These are phyloP conservation scores for Sinocyclocheilus grahami DNA, from an alignment of 2,113 vertebrate genomes.

Conservation along the genomic window DNA sequence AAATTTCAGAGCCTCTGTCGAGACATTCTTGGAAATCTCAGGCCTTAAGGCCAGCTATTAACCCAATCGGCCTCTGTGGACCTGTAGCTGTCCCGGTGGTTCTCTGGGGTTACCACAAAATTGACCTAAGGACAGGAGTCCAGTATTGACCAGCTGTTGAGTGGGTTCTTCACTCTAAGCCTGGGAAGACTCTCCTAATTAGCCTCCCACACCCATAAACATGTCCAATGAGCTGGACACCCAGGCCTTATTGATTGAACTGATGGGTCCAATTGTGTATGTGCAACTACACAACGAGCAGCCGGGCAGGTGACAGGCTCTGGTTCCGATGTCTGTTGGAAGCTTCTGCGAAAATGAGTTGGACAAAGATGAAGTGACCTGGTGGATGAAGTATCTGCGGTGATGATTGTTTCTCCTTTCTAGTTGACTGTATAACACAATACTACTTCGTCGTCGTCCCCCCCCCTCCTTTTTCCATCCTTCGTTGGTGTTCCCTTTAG, in stretches of 20 bases:
- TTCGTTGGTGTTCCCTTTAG: slow-evolving; percentile 54
- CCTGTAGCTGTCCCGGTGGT: slow-evolving; percentile 73
- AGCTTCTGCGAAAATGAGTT: slow-evolving; percentile 9
- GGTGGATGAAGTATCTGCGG: background rate
- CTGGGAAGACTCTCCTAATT: slow-evolving; percentile 81
- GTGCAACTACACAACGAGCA: slow-evolving; percentile 64
- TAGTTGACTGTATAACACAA: slow-evolving; percentile 14
- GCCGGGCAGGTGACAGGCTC: slow-evolving; percentile 60
- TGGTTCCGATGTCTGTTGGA: slow-evolving; percentile 14
- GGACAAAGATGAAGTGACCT: slow-evolving; percentile 23
- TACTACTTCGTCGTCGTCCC: too few relatives aligned
- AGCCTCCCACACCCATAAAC: slow-evolving; percentile 83
- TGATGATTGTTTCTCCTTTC: slow-evolving; percentile 19
- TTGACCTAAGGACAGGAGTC: slow-evolving; percentile 75
- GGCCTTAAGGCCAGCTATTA: slow-evolving; percentile 72
- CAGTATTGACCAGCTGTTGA: slow-evolving; percentile 79
- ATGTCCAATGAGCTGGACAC: slow-evolving; percentile 73
- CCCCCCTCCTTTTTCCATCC: slow-evolving; percentile 31
- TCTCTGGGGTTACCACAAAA: slow-evolving; percentile 73
- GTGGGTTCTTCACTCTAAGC: slow-evolving; percentile 70
- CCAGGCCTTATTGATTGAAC: slow-evolving; percentile 72
- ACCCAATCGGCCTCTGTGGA: slow-evolving; percentile 76
- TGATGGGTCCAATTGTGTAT: slow-evolving; percentile 65
- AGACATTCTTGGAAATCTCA: slow-evolving; percentile 59
- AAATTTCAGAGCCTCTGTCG: slow-evolving; percentile 56